Evolutionary conservation across 2,113 vertebrate genomes (phyloP).

Genomic region (Bujurquina vittata): DNA sequence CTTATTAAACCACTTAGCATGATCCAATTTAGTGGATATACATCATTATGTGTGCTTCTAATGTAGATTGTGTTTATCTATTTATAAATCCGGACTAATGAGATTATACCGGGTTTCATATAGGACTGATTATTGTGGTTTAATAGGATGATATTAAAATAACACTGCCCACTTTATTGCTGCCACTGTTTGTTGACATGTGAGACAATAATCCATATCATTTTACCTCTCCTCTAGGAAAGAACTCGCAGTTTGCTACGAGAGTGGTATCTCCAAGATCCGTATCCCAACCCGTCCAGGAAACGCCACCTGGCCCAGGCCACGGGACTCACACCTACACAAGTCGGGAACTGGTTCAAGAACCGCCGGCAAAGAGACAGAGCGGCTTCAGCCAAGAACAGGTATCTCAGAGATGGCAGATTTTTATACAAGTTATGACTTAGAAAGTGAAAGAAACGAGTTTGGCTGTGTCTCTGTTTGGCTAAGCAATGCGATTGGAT

Average conservation of each 20-base stretch:
- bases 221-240: constrained; percentile 67
- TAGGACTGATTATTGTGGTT: constrained; percentile 45
- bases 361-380: constrained; percentile 84
- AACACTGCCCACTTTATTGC: neutral
- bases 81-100: constrained; percentile 61
- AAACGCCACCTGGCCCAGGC: constrained; percentile 84
- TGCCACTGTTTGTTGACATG: neutral
- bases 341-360: constrained; percentile 88
- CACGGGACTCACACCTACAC: constrained; percentile 83
- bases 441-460: neutral
- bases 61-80: constrained; percentile 37
- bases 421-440: neutral
- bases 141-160: constrained; percentile 38
- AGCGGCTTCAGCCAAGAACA: constrained; percentile 84
- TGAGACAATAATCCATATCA: neutral
- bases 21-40: constrained; percentile 61
- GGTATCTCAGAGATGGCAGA: constrained; percentile 48
- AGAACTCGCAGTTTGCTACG: constrained; percentile 83
- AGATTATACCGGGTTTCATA: constrained; percentile 55
- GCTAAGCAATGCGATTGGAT: neutral
- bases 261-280: constrained; percentile 86
- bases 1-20: constrained; percentile 65
- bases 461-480: neutral
- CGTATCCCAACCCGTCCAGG: constrained; percentile 84
- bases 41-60: constrained; percentile 12